Conservation (phyloP, 2,113 vertebrate genomes). For the Catharus minimus region DNA sequence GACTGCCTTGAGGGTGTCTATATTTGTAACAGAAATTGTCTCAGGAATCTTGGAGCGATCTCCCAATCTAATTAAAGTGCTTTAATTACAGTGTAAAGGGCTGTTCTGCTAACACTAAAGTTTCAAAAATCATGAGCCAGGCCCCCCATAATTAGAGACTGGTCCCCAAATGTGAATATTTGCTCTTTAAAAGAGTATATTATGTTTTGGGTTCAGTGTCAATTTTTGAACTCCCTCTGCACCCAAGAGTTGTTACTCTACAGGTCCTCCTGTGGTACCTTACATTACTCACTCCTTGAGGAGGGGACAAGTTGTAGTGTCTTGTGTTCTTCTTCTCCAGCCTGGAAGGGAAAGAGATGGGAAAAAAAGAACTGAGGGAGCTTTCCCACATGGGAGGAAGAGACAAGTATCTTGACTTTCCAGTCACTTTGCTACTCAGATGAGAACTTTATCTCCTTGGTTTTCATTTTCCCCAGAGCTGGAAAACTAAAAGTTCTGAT, state of each 20-base stretch:
- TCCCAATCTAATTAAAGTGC: constrained; percentile 36
- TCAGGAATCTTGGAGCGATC: constrained; percentile 36
- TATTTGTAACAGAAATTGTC: constrained; percentile 37
- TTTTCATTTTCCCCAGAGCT: background rate
- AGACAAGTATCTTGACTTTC: background rate
- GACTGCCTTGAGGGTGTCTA: constrained; percentile 22
- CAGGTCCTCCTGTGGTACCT: background rate
- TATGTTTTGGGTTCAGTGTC: background rate
- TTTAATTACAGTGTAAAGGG: constrained; percentile 16
- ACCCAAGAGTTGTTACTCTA: background rate
- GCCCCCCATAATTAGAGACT: background rate
- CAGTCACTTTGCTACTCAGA: background rate
- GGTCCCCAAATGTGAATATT: background rate
- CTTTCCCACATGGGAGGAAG: background rate
- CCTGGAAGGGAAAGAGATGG: background rate
- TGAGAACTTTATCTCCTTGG: background rate
- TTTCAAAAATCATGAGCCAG: background rate
- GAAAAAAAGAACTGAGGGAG: background rate
- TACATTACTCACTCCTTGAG: background rate
- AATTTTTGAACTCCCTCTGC: background rate
- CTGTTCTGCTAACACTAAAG: background rate
- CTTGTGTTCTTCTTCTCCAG: background rate
- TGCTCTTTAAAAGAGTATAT: background rate
- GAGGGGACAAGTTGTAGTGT: background rate
- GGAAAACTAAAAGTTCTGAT: background rate